Base-by-base conservation (phyloP, 2,113 vertebrate species). In the Eublepharis macularius region DNA sequence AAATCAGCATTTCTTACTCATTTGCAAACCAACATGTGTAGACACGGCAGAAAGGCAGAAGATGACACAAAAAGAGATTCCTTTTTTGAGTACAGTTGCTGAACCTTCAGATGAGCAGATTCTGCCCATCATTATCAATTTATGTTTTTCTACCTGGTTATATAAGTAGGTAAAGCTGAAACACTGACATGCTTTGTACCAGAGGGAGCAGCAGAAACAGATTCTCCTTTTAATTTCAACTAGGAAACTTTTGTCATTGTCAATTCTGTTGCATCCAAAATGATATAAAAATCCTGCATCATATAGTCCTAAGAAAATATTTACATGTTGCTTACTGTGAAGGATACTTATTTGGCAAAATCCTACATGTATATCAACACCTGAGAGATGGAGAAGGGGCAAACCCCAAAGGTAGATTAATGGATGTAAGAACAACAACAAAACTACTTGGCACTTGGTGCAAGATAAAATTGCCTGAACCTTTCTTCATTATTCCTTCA, bases 131-230 rank as follows among this genome's bases (percentile, higher is more conserved):
- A 90, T 29, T 36, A 89, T 84, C 83, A 85, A 0, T 85, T 73
- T 76, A 86, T 68, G 24, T 82, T 75, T 89, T 90, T 90, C 89
- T 85, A 65, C 78, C 80, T 65, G 77, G 78, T 85, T 81, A 86
- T 43, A 2, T 82, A 1, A 88, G 73, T 51, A 76, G 85, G 85
- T 0, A 39, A 94, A 77, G 76, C 89, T 90, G 91, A 80, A 92
- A 87, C 66, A 74, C 10, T 83, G 68, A 76, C 34, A 82, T 0
- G 0, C 76, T 92, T 75, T 83, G 74, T 73, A 68, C 14, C 66
- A 36, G 69, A 70, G 12, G 54, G 47, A 80, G 41, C 3, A 76
- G 80, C 47, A 86, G 72, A 80, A 73, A 87, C 80, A 0, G 3
- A 63, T 41, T 54, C 29, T 32, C 65, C 49, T 57, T 47, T 72